Evolutionary conservation across 2,113 vertebrate genomes (phyloP).

Genomic region (Dromaius novaehollandiae): DNA sequence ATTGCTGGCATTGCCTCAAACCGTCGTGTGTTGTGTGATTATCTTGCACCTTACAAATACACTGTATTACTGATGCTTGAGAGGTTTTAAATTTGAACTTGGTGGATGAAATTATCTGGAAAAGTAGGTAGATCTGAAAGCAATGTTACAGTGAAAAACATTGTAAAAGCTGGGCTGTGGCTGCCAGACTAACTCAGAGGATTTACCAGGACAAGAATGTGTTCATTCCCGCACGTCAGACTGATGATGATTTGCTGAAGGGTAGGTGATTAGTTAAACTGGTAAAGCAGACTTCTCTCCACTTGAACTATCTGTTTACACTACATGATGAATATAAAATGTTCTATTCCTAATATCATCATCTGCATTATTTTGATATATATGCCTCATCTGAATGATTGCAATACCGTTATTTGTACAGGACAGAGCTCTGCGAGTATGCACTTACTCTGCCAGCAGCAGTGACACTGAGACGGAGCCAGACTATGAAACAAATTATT

Average conservation of each 20-base stretch:
- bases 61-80: background rate
- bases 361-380: background rate
- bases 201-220: background rate
- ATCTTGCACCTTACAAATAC: background rate
- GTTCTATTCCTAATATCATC: background rate
- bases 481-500: conserved; percentile 58
- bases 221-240: background rate
- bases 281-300: background rate
- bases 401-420: conserved; percentile 41
- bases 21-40: background rate
- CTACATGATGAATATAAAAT: background rate
- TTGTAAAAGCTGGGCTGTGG: background rate
- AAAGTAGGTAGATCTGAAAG: background rate
- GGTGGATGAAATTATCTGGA: background rate
- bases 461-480: conserved; percentile 68
- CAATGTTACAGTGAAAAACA: background rate
- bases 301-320: background rate
- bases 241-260: background rate
- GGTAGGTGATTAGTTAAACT: background rate
- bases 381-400: background rate
- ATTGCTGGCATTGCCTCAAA: background rate
- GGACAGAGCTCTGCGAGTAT: conserved; percentile 68
- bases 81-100: background rate
- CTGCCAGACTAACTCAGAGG: background rate
- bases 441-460: conserved; percentile 71